A percentile compares a stretch with the other conserved stretches of the same genome.
Conservation (phyloP, 2,113 vertebrate species). For the Carlito syrichta region DNA sequence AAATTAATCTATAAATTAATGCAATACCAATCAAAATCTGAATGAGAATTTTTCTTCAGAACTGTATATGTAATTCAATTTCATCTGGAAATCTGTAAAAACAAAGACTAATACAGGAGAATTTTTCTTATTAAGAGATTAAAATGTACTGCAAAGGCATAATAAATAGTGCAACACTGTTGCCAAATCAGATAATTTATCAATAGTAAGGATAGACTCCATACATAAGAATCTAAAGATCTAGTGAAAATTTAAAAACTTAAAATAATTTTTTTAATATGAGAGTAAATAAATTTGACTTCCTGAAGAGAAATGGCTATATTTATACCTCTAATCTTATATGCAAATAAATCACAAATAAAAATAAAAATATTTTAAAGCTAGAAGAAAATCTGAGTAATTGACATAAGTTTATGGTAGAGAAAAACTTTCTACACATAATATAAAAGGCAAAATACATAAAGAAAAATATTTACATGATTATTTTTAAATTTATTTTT, state of each 20-base stretch:
- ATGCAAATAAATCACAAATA: not conserved
- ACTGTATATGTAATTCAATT: not conserved
- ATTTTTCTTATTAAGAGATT: not conserved
- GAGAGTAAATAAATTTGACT: not conserved
- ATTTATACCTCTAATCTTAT: not conserved
- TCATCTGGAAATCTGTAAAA: not conserved
- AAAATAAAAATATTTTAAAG: not conserved
- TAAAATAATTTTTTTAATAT: slow-evolving; percentile 30
- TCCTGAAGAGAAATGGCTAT: not conserved
- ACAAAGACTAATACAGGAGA: not conserved
- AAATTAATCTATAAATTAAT: slow-evolving; percentile 8
- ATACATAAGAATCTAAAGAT: not conserved
- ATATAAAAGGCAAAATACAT: not conserved
- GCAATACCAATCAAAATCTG: not conserved
- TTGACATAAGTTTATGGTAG: not conserved
- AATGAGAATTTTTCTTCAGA: not conserved
- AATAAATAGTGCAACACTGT: not conserved
- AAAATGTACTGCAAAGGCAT: not conserved
- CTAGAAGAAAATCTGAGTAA: not conserved
- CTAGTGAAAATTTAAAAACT: not conserved
- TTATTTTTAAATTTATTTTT: not conserved
- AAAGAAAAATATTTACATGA: not conserved
- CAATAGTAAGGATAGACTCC: not conserved
- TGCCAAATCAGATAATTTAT: not conserved
- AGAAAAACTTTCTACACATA: not conserved